A percentile compares a stretch with the other conserved stretches of the same genome.
phyloP scores from a whole-genome alignment of 2,797 vertebrate species.

The Enteromius trimaculatus region DNA sequence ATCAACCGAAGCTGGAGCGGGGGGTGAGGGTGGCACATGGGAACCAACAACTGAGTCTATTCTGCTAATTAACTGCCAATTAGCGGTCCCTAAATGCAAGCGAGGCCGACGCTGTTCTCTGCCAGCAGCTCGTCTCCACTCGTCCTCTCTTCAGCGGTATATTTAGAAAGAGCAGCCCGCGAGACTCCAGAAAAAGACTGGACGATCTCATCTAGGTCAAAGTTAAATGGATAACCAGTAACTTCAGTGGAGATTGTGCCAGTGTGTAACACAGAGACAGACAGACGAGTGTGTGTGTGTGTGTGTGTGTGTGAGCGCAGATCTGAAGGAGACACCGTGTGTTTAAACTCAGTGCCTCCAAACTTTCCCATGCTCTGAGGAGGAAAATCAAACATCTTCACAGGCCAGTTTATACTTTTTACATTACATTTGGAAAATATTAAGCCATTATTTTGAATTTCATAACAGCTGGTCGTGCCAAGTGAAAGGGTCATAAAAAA shows the following conservation, averaged over 20 bases:
- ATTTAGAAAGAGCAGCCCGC: constrained; percentile 77
- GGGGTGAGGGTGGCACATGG: constrained; percentile 79
- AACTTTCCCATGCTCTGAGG: constrained; percentile 66
- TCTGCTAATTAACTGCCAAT: constrained; percentile 98
- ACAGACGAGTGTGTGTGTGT: not conserved
- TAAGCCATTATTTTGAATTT: constrained; percentile 78
- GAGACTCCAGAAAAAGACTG: constrained; percentile 78
- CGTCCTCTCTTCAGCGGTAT: constrained; percentile 65
- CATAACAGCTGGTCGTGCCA: constrained; percentile 73
- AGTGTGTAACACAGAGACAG: constrained; percentile 30
- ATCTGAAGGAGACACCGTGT: not conserved
- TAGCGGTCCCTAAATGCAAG: constrained; percentile 95
- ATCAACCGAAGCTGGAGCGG: constrained; percentile 83
- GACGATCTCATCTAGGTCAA: constrained; percentile 83
- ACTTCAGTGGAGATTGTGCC: constrained; percentile 70
- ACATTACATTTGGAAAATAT: constrained; percentile 82
- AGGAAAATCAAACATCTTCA: constrained; percentile 59
- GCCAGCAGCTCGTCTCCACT: constrained; percentile 70
- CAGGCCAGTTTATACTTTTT: constrained; percentile 70
- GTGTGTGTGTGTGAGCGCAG: not conserved
- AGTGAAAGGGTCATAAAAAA: constrained; percentile 75
- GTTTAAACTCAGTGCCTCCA: constrained; percentile 66
- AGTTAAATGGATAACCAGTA: constrained; percentile 78
- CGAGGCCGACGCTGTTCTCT: constrained; percentile 91
- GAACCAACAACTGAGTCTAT: constrained; percentile 91